A percentile compares a stretch with the other conserved stretches of the same genome.
Evolutionary conservation across 2,113 vertebrate genomes (phyloP).

Genomic region (Chascanopsetta lugubris): DNA sequence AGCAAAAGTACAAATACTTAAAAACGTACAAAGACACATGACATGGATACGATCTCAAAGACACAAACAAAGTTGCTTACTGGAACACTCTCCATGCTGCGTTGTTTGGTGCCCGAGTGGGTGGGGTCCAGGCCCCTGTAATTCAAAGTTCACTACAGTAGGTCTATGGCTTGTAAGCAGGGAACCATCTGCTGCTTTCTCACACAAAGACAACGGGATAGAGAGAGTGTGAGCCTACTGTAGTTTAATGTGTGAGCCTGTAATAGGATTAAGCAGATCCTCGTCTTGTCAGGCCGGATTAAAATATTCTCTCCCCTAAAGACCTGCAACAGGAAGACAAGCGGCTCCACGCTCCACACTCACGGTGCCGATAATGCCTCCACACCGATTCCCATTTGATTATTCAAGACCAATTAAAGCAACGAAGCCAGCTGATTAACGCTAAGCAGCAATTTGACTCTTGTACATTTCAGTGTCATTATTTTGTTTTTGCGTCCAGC

Average conservation of each 20-base stretch:
- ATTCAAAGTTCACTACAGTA: constrained; percentile 64
- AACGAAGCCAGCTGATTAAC: constrained; percentile 56
- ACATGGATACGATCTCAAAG: not conserved
- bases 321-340: constrained; percentile 56
- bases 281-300: constrained; percentile 78
- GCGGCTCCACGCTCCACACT: constrained; percentile 49
- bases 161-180: constrained; percentile 37
- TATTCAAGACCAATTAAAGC: constrained; percentile 59
- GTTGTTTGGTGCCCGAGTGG: constrained; percentile 41
- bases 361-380: constrained; percentile 56
- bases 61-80: constrained; percentile 8
- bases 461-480: not conserved
- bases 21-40: not conserved
- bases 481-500: constrained; percentile 37
- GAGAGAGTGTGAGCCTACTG: constrained; percentile 62
- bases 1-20: constrained; percentile 10
- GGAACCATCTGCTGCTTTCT: constrained; percentile 68
- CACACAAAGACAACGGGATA: constrained; percentile 64
- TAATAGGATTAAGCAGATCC: constrained; percentile 83
- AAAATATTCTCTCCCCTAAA: constrained; percentile 75
- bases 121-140: constrained; percentile 36
- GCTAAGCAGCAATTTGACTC: constrained; percentile 52
- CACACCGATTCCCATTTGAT: constrained; percentile 68
- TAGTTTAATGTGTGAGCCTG: constrained; percentile 74
- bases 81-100: constrained; percentile 26